These are phyloP conservation scores for Centropus bengalensis DNA, from an alignment of 2,113 vertebrate species.

Conservation along the genomic window DNA sequence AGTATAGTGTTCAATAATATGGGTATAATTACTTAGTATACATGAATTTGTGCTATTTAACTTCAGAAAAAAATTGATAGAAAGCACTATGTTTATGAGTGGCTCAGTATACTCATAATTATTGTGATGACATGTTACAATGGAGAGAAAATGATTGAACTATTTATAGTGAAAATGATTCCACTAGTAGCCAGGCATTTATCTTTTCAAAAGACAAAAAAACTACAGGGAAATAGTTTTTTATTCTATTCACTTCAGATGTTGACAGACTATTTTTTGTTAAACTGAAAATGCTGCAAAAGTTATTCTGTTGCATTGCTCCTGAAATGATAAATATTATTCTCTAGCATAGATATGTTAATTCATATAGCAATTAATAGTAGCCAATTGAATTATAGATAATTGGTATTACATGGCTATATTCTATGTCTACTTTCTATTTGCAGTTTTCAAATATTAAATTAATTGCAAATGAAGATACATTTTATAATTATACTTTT, in stretches of 20 bases:
- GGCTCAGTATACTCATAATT: background rate
- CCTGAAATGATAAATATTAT: background rate
- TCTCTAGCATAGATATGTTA: background rate
- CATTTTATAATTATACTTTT: background rate
- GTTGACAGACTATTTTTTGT: background rate
- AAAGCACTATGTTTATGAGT: background rate
- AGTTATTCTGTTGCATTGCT: background rate
- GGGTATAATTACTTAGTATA: background rate
- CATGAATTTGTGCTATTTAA: background rate
- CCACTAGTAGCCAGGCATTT: background rate
- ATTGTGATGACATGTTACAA: background rate
- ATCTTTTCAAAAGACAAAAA: too few species aligned
- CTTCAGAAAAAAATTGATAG: background rate
- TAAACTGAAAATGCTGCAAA: background rate
- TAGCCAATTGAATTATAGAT: background rate
- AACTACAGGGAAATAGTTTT: too few species aligned
- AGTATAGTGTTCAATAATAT: background rate
- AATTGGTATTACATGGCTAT: background rate
- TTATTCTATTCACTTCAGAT: background rate
- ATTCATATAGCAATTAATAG: background rate
- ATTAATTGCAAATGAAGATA: background rate
- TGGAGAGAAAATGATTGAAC: background rate
- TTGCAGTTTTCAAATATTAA: background rate
- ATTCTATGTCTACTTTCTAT: background rate
- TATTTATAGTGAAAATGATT: background rate